Conservation (phyloP, 1,140 invertebrate species). For the Nasonia longicornis region DNA sequence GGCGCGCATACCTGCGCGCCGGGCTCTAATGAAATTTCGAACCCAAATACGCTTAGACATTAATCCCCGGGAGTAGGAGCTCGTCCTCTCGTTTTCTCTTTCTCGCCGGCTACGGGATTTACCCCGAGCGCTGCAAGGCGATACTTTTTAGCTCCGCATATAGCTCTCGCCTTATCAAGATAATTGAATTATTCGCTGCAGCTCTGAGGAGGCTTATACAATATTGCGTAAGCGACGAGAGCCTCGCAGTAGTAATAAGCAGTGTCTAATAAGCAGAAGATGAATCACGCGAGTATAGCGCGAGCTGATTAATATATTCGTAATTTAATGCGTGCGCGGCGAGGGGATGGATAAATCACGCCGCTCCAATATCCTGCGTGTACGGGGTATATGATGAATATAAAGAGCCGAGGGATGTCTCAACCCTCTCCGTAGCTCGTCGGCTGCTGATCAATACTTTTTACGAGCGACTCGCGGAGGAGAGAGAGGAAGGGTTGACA, state of each 20-base stretch:
- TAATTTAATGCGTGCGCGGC: neutral
- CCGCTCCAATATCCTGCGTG: neutral
- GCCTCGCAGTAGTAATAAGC: too few species aligned
- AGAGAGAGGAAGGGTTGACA: constrained; percentile 49
- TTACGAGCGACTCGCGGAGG: constrained; percentile 51
- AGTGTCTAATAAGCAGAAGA: too few species aligned
- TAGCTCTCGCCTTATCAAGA: neutral
- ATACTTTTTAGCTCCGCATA: constrained; percentile 2
- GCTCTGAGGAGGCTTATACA: too few species aligned
- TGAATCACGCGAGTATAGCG: too few species aligned
- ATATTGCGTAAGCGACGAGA: too few species aligned
- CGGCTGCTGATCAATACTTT: constrained; percentile 64
- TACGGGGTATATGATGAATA: constrained; percentile 52
- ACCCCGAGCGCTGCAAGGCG: neutral
- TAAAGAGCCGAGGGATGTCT: constrained; percentile 54
- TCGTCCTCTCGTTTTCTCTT: neutral
- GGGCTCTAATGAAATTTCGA: constrained; percentile 23
- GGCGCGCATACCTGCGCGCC: neutral
- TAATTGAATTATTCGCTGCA: neutral
- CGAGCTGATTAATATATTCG: neutral
- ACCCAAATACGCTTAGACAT: constrained; percentile 28
- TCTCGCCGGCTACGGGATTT: neutral
- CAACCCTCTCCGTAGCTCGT: constrained; percentile 61
- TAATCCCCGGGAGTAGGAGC: neutral
- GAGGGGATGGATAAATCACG: neutral